Base-by-base conservation (phyloP, 92 coral and sea anemone genomes). In the Porites divaricata region DNA sequence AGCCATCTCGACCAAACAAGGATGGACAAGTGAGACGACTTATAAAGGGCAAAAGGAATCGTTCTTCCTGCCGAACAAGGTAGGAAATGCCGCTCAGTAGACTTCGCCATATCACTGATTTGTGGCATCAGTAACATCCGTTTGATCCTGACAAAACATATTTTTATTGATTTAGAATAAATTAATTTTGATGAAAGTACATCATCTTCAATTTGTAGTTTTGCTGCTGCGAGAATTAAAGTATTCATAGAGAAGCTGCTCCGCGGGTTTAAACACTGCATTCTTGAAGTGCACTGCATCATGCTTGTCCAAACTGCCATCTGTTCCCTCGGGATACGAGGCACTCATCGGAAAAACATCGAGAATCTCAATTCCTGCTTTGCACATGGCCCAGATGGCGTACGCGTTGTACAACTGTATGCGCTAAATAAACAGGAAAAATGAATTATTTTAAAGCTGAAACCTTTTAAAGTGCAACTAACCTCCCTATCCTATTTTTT, bases 311-410 rank as follows among this genome's bases (percentile, higher is more conserved):
- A 19, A 70, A 19, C 86, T 81, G 49, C 22, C 63, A 45, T 81
- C 86, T 1, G 86, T 81, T 59, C 86, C 86, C 9, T 74, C 86
- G 22, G 86, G 86, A 72, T 59, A 81, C 4, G 86, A 81, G 2
- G 28, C 28, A 58, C 86, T 81, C 86, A 81, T 81, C 4, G 86
- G 86, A 21, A 71, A 81, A 2, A 81, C 86, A 19, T 81, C 86
- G 52, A 81, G 63, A 26, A 81, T 72, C 57, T 81, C 86, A 59
- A 81, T 58, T 0, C 86, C 86, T 35, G 86, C 86, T 28, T 72
- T 81, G 12, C 86, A 81, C 86, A 81, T 81, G 79, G 86, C 86
- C 86, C 86, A 81, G 6, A 19, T 72, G 25, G 86, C 53, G 78
- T 81, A 81, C 5, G 86, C 86, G 2, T 81, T 81, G 79, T 71